These are phyloP conservation scores for Dasyprocta punctata DNA, from an alignment of 2,113 vertebrate genomes.

Conservation along the genomic window DNA sequence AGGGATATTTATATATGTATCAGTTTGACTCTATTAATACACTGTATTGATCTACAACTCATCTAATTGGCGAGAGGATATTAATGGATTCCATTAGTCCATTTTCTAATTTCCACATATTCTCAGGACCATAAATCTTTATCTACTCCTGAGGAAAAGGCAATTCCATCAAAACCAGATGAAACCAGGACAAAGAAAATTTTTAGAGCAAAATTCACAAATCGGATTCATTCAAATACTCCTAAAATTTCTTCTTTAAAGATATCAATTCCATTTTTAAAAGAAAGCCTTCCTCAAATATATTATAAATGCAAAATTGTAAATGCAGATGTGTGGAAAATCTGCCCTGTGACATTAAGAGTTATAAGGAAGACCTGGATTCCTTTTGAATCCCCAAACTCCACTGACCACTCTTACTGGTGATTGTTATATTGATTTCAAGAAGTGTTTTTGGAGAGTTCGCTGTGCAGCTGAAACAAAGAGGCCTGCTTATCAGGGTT, in stretches of 20 bases:
- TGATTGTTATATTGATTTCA: not conserved
- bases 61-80: conserved; percentile 82
- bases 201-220: conserved; percentile 61
- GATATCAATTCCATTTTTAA: not conserved
- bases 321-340: not conserved
- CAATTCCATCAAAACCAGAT: conserved; percentile 61
- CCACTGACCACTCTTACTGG: not conserved
- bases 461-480: not conserved
- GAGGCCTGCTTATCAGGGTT: not conserved
- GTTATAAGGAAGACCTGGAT: not conserved
- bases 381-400: not conserved
- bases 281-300: not conserved
- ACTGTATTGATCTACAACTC: conserved; percentile 85
- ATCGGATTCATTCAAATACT: not conserved
- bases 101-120: conserved; percentile 85
- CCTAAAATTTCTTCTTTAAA: not conserved
- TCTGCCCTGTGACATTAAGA: not conserved
- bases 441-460: not conserved
- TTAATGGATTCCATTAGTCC: conserved; percentile 88
- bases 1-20: conserved; percentile 76
- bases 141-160: conserved; percentile 61
- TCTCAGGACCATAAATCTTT: conserved; percentile 84
- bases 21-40: conserved; percentile 82
- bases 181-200: conserved; percentile 58
- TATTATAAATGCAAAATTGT: not conserved